These are phyloP conservation scores for Sesamia inferens DNA, from an alignment of 2,888 invertebrate species.

Conservation along the genomic window DNA sequence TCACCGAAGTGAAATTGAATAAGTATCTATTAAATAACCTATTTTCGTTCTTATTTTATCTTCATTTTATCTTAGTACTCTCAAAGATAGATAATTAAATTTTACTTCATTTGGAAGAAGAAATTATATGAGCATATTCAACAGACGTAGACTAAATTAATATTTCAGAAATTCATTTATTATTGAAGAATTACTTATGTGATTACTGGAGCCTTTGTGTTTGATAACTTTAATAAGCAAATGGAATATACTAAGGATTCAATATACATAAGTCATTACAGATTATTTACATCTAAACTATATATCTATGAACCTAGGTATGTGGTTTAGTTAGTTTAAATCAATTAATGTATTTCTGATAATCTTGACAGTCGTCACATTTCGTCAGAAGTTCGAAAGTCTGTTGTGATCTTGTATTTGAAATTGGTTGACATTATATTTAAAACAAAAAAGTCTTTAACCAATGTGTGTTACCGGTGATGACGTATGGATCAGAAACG, in stretches of 20 bases:
- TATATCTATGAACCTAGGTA: no score
- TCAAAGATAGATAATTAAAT: constrained; percentile 33
- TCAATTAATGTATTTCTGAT: not conserved
- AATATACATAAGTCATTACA: not conserved
- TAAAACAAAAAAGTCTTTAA: no score
- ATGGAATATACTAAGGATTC: not conserved
- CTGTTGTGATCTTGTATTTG: no score
- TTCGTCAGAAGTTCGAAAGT: no score
- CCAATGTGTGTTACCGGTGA: no score
- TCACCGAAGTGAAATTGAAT: constrained; percentile 5
- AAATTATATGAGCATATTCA: constrained; percentile 25
- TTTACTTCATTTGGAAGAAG: constrained; percentile 28
- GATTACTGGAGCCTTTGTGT: constrained; percentile 8
- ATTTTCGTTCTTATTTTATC: constrained; percentile 16
- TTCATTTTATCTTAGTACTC: constrained; percentile 3
- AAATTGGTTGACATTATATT: no score
- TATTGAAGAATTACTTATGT: not conserved
- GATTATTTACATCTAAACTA: not conserved
- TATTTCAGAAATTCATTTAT: constrained; percentile 18
- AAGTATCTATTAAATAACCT: not conserved
- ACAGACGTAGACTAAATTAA: constrained; percentile 10
- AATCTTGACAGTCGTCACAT: no score
- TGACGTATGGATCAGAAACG: no score
- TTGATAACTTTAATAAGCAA: constrained; percentile 1
- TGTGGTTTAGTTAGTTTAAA: not conserved